Evolutionary conservation across 1,140 invertebrate genomes (phyloP), one percentile per base, ranked within the genome.

Genomic region (Triops cancriformis): DNA sequence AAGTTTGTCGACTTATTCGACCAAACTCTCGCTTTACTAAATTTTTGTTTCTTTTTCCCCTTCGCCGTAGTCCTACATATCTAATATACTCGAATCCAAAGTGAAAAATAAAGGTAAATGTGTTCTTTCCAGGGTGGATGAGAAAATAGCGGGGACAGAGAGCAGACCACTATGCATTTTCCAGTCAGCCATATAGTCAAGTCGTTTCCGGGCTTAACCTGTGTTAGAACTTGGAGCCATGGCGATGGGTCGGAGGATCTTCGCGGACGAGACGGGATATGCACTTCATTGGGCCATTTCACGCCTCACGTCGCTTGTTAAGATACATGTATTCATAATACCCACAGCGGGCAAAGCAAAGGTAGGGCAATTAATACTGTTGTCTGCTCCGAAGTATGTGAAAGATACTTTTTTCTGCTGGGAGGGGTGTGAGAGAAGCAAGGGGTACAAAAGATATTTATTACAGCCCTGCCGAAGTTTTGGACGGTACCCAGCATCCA

Each of bases 401-500:
- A 3, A 10, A 64, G 51, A 64, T 64, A 6, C 23, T 23, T 64
- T 64, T 0, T 64, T 64, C 31, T 37, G 31, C 7, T 37, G 31
- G 31, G 31, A 37, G 31, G 31, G 31, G 31, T 37, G 31, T 37
- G 31, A 37, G 31, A 14, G 51, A 64, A 5, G 51, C 5, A 11
- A 11, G n/a, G 51, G n/a, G 51, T 18, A 23, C 51, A 64, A 64
- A 23, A 23, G 51, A 23, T 64, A 64, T 64, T 64, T 64, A 64
- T 64, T 64, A 23, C 23, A 64, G 51, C 23, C 51, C 51, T 64
- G 51, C 51, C 51, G 51, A 64, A 64, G 51, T 23, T 64, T 64
- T 64, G 51, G 51, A 64, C 51, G 51, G 51, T 10, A 64, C 51
- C 51, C 51, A 64, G 51, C 51, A 64, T 64, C 51, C 51, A 64